A percentile compares a stretch with the other conserved stretches of the same genome.
Conservation (phyloP, 2,888 invertebrate species). For the Mythimna pallens region DNA sequence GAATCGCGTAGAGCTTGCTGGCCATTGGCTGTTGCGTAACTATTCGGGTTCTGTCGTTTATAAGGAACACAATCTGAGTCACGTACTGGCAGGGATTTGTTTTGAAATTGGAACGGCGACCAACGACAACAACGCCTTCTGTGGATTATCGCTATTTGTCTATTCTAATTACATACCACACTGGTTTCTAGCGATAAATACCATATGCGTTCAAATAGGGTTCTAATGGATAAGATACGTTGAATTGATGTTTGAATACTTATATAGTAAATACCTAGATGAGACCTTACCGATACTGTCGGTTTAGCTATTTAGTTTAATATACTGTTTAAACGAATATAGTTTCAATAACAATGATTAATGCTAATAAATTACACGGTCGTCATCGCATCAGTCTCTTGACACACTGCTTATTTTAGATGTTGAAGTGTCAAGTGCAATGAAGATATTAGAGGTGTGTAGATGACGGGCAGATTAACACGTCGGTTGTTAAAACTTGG, state of each 20-base stretch:
- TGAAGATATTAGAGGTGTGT: constrained; percentile 41
- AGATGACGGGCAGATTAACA: constrained; percentile 43
- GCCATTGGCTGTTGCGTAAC: constrained; percentile 68
- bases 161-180: constrained; percentile 80
- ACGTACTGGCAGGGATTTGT: constrained; percentile 89
- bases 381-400: constrained; percentile 9
- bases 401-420: constrained; percentile 51
- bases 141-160: constrained; percentile 85
- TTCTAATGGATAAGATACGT: constrained; percentile 36
- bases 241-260: not conserved
- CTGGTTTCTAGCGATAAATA: constrained; percentile 47
- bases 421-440: constrained; percentile 45
- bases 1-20: constrained; percentile 71
- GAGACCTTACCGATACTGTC: constrained; percentile 5
- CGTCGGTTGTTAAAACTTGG: constrained; percentile 43
- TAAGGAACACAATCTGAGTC: constrained; percentile 88
- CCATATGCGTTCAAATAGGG: constrained; percentile 29
- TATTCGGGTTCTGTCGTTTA: constrained; percentile 83
- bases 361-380: constrained; percentile 6
- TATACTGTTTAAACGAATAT: not conserved
- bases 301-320: not conserved
- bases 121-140: constrained; percentile 85
- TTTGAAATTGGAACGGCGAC: constrained; percentile 88
- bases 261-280: not conserved
- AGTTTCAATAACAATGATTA: constrained; percentile 22